Evolutionary conservation across 2,113 vertebrate species (phyloP).

Genomic region (Geococcyx californianus): DNA sequence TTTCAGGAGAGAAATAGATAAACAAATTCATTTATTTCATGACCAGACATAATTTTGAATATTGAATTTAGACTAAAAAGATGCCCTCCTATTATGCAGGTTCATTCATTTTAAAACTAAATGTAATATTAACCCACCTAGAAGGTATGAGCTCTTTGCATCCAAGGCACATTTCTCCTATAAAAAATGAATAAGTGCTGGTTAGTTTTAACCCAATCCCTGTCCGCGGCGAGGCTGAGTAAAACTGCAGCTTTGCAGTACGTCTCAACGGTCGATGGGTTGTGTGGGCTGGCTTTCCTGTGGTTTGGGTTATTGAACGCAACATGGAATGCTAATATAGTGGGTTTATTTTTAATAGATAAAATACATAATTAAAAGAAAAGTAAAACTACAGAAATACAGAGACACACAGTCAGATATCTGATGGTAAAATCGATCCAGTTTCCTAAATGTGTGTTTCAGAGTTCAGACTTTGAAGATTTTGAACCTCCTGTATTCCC

Average conservation of each 20-base stretch:
- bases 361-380: background rate
- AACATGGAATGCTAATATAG: background rate
- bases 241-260: background rate
- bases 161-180: background rate
- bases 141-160: background rate
- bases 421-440: background rate
- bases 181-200: background rate
- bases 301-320: background rate
- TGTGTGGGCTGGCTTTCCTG: background rate
- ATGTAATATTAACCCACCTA: background rate
- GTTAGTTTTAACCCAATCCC: background rate
- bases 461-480: background rate
- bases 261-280: background rate
- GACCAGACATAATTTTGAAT: background rate
- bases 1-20: background rate
- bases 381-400: background rate
- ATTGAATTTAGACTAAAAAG: background rate
- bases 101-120: background rate
- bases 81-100: background rate
- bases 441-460: background rate
- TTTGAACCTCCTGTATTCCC: background rate
- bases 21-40: background rate
- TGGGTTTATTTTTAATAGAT: background rate
- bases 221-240: background rate
- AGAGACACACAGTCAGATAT: background rate